Base-by-base conservation (phyloP, 2,888 invertebrate genomes). In the Plagodis pulveraria region DNA sequence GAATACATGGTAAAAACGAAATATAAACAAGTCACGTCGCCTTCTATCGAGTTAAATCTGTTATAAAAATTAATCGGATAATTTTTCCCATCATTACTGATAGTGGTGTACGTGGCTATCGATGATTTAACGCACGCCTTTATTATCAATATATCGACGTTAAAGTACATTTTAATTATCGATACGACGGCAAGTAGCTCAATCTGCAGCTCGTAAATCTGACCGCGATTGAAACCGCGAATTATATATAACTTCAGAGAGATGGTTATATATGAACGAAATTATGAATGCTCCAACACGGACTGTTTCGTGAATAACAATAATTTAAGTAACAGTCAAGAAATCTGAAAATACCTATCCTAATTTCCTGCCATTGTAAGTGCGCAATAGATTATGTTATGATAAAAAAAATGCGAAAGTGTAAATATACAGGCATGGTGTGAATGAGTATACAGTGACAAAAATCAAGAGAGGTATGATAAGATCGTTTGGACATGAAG, bases 171-270 rank as follows among this genome's bases (percentile, higher is more conserved):
- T 65, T 70, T 69, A 69, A 70, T 72, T 70, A 67, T 67, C 62
- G 59, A 58, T 40, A 49, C 46, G 62, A 66, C 65, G 63, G 62
- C 57, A 70, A 71, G 70, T 67, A 69, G 67, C 69, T 67, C 59
- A 41, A 40, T 33, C 47, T n/a, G 65, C 65, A 62, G 65, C 65
- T 68, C 69, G 61, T 72, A 71, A 68, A 70, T 70, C 56, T 50
- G 56, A 56, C 53, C 53, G 38, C 48, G 50, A 60, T 54, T 49
- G 55, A 58, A 63, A 62, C 58, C 43, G 45, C 60, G 53, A 47
- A 55, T 62, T 58, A 50, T 52, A 56, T 51, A 36, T 44, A 51
- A 36, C 33, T 41, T 4, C 6, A 40, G 7, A 49, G 40, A 41
- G 32, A 33, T 6, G 22, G 22, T 22, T 22, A 2, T 6, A 11